Percentiles rank a stretch among this genome's conserved stretches.
These are phyloP conservation scores for Astreopora myriophthalma DNA, from an alignment of 64 coral and sea anemone species.

Conservation along the genomic window DNA sequence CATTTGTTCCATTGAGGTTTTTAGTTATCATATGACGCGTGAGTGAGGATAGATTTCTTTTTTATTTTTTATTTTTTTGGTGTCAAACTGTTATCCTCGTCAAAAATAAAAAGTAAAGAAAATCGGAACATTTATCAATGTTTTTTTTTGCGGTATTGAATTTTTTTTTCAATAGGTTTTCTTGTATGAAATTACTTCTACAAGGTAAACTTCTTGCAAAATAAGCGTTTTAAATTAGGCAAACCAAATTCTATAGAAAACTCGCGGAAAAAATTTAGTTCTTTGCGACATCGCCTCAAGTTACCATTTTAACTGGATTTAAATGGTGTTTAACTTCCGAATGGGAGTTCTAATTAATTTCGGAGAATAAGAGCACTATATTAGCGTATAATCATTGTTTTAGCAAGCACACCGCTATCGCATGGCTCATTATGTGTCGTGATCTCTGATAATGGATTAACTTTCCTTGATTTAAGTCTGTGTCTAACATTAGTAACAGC, in stretches of 20 bases:
- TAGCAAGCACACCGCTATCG: not conserved
- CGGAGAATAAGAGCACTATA: not conserved
- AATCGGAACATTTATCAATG: too few relatives aligned
- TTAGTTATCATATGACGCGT: slow-evolving; percentile 1
- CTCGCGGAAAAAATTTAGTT: slow-evolving; percentile 24
- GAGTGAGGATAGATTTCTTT: slow-evolving; percentile 25
- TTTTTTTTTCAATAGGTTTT: too few relatives aligned
- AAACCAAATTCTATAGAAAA: not conserved
- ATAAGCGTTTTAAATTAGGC: not conserved
- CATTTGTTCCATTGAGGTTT: slow-evolving; percentile 41
- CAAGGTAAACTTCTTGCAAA: not conserved
- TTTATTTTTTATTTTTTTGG: too few relatives aligned
- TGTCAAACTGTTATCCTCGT: not conserved
- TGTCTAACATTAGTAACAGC: not conserved
- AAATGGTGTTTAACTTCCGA: slow-evolving; percentile 44
- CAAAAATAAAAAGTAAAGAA: slow-evolving; percentile 9
- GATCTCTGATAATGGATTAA: slow-evolving; percentile 18
- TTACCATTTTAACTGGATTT: slow-evolving; percentile 23
- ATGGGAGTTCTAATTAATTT: slow-evolving; percentile 8
- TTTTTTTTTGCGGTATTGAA: too few relatives aligned
- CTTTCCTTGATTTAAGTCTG: not conserved
- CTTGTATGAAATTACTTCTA: not conserved
- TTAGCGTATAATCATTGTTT: slow-evolving; percentile 1
- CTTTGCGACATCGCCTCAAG: not conserved
- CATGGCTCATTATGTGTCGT: not conserved